These are phyloP conservation scores for Sylvilagus floridanus DNA, from an alignment of 2,797 vertebrate genomes.

Conservation along the genomic window DNA sequence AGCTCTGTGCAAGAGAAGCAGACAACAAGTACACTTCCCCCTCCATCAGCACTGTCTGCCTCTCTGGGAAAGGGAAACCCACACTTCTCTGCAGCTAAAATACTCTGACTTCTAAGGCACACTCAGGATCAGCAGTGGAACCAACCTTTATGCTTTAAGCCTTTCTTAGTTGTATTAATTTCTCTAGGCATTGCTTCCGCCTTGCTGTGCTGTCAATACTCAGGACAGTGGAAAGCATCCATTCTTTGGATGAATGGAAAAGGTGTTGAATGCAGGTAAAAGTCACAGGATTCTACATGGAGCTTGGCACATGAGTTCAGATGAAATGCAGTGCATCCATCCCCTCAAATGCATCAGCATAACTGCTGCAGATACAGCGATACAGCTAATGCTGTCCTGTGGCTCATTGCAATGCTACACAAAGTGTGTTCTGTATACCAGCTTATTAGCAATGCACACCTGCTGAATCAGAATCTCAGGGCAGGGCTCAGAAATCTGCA, in stretches of 20 bases:
- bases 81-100: slow-evolving; percentile 5
- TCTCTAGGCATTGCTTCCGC: slow-evolving; percentile 58
- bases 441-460: background rate
- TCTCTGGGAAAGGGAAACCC: background rate
- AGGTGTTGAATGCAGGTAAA: background rate
- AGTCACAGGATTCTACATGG: background rate
- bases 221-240: background rate
- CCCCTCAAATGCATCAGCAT: background rate
- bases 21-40: background rate
- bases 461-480: background rate
- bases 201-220: slow-evolving; percentile 1
- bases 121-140: background rate
- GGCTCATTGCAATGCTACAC: background rate
- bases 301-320: background rate
- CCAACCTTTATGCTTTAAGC: background rate
- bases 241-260: slow-evolving; percentile 5
- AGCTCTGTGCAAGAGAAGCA: slow-evolving; percentile 28
- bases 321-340: background rate
- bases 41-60: background rate
- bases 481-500: background rate
- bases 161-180: background rate
- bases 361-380: background rate
- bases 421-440: background rate
- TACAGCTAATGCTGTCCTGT: background rate
- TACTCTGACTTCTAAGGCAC: slow-evolving; percentile 32